Base-by-base conservation (phyloP, 2,888 invertebrate species). In the Cryptocephalus moraei region DNA sequence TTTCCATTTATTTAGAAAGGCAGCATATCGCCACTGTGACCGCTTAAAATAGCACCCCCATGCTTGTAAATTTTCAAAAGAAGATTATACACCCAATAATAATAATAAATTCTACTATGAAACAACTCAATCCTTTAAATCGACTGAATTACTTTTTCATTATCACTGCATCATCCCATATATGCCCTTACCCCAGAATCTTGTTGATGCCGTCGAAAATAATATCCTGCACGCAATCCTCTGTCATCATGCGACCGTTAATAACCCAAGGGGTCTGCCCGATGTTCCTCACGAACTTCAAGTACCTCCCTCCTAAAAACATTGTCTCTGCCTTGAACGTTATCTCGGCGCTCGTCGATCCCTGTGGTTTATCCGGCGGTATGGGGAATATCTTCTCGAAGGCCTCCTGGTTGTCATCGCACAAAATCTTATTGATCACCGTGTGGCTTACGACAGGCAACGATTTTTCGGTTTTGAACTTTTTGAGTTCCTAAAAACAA, bases 191-290 rank as follows among this genome's bases (percentile, higher is more conserved):
- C 79, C 71, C 74, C 55, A 83, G 81, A 22, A 77, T 64, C 13
- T 78, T 70, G 1, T 77, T 74, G 12, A 94, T 71, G 8, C 77
- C 76, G 45, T 77, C 75, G 61, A 84, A 84, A 51, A 96, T 84
- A 50, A 91, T 77, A 71, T 96, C 95, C 68, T 94, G 90, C 1
- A 96, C 88, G 47, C 94, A 94, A n/a, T 84, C 81, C 55, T 85
- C 84, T 75, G 87, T 80, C 56, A 86, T 80, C 45, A 87, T 76
- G 52, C 80, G 77, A 0, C 92, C 91, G 56, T 86, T 81, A 45
- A 93, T 73, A 46, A 92, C 69, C 95, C 96, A 97, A 1, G 96
- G 96, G 0, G 94, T 92, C 74, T 99, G 97, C 44, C 92, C 87
- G 32, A 99, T 71, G 53, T 78, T 74, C 43, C 96, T 77, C 3